These are phyloP conservation scores for Pseudochaenichthys georgianus DNA, from an alignment of 2,797 vertebrate genomes.

Conservation along the genomic window DNA sequence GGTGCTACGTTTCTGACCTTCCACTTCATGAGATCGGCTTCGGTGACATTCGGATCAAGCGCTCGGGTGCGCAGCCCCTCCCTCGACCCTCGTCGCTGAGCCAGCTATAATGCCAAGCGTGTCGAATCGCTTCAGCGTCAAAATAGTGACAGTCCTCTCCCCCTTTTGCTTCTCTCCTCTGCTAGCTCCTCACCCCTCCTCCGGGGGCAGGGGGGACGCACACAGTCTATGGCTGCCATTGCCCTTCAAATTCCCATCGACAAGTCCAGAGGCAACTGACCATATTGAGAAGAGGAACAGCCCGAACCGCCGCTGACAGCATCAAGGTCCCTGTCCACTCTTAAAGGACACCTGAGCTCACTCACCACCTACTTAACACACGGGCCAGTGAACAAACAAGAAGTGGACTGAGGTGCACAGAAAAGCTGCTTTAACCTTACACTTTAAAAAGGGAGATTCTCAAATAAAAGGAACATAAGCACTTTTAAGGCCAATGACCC, in stretches of 20 bases:
- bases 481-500: neutral
- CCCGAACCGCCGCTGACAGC: conserved; percentile 23
- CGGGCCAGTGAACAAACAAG: conserved; percentile 62
- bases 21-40: conserved; percentile 86
- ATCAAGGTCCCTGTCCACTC: conserved; percentile 36
- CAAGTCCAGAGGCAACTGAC: conserved; percentile 59
- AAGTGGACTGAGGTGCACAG: conserved; percentile 11
- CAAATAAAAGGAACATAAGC: neutral
- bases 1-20: conserved; percentile 85
- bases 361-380: conserved; percentile 45
- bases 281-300: conserved; percentile 32
- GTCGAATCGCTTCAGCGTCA: conserved; percentile 84
- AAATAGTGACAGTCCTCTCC: conserved; percentile 69
- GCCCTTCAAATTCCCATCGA: conserved; percentile 64
- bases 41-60: conserved; percentile 86
- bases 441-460: neutral
- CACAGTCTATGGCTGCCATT: conserved; percentile 44
- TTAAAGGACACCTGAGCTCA: conserved; percentile 67
- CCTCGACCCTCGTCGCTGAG: conserved; percentile 47
- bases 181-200: conserved; percentile 30
- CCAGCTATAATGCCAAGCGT: conserved; percentile 84
- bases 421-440: neutral
- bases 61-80: conserved; percentile 63
- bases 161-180: conserved; percentile 14
- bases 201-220: neutral